A percentile compares a stretch with the other conserved stretches of the same genome.
Conservation (phyloP, 2,797 vertebrate genomes). For the Falco naumanni region DNA sequence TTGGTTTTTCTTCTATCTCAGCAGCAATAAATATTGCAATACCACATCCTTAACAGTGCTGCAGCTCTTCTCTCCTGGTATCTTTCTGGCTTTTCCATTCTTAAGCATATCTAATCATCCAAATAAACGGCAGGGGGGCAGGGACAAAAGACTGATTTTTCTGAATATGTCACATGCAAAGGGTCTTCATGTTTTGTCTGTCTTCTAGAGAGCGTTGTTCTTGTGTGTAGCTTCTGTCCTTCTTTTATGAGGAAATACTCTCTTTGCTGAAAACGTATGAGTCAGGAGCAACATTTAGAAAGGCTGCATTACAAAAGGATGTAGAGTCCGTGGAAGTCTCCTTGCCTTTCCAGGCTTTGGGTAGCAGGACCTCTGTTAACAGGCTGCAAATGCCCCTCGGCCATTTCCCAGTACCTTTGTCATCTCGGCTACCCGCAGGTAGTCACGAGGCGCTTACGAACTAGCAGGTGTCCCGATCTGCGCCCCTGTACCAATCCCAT, state of each 20-base stretch:
- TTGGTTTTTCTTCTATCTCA: slow-evolving; percentile 29
- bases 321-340: background rate
- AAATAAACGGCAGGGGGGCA: background rate
- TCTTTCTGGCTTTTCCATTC: slow-evolving; percentile 62
- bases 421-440: background rate
- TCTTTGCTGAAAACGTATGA: background rate
- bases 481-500: background rate
- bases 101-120: slow-evolving; percentile 62
- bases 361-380: background rate
- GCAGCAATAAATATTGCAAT: slow-evolving; percentile 49
- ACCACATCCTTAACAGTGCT: slow-evolving; percentile 1
- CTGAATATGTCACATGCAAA: background rate
- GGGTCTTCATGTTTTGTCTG: background rate
- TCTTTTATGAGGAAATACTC: background rate
- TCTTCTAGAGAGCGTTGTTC: background rate
- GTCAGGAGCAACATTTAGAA: background rate
- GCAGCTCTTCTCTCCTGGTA: background rate
- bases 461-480: background rate
- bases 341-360: background rate
- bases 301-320: background rate
- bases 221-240: background rate
- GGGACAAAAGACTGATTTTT: slow-evolving; percentile 11
- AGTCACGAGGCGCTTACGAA: background rate
- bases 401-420: background rate
- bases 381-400: background rate